These are phyloP conservation scores for Hymenochirus boettgeri DNA, from an alignment of 2,113 vertebrate species.

Conservation along the genomic window DNA sequence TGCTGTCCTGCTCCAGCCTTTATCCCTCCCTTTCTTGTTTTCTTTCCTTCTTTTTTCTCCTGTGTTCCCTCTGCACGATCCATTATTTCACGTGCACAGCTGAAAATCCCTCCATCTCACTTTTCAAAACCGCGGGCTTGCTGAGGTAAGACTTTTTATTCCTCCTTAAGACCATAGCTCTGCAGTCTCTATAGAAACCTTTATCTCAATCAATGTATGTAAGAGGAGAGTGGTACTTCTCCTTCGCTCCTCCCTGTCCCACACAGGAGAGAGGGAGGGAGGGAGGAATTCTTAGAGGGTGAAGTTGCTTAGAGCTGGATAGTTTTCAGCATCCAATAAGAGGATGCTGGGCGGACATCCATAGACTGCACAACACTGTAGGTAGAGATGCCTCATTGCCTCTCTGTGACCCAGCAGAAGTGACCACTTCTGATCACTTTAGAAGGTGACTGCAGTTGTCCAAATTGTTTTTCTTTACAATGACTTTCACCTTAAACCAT, in stretches of 20 bases:
- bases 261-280: slow-evolving; percentile 32
- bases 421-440: slow-evolving; percentile 34
- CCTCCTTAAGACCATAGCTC: slow-evolving; percentile 27
- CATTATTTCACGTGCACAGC: slow-evolving; percentile 12
- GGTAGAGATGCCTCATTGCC: slow-evolving; percentile 17
- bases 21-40: slow-evolving; percentile 19
- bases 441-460: slow-evolving; percentile 10
- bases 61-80: slow-evolving; percentile 7
- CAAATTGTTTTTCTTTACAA: slow-evolving; percentile 5
- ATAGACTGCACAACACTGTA: slow-evolving; percentile 26
- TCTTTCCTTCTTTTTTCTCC: slow-evolving; percentile 5
- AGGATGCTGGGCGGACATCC: slow-evolving; percentile 23
- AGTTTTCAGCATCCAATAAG: slow-evolving; percentile 38
- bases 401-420: slow-evolving; percentile 17
- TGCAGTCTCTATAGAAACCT: slow-evolving; percentile 39
- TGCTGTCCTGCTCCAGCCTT: neutral
- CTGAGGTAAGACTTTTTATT: slow-evolving; percentile 40
- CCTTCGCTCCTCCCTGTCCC: slow-evolving; percentile 31
- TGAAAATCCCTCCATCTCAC: slow-evolving; percentile 36
- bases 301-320: slow-evolving; percentile 25
- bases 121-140: slow-evolving; percentile 44
- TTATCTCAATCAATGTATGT: slow-evolving; percentile 33
- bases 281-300: slow-evolving; percentile 37
- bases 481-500: slow-evolving; percentile 6
- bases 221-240: slow-evolving; percentile 38